These are phyloP conservation scores for Apostichopus californicus DNA, from an alignment of 35 echinoderm and acorn worm genomes.

Conservation along the genomic window DNA sequence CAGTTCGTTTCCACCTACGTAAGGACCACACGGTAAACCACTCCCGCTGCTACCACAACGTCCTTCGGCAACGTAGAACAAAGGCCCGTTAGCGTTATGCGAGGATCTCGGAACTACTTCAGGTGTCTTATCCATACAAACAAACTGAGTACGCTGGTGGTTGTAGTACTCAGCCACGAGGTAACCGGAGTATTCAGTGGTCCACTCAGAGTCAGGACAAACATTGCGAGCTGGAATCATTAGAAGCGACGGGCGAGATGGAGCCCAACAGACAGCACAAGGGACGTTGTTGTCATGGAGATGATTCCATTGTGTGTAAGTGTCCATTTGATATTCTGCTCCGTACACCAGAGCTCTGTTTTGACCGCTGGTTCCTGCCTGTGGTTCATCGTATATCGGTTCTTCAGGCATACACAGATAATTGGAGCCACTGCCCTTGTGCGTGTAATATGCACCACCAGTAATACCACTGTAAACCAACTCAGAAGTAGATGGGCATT, in stretches of 20 bases:
- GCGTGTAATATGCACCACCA: slow-evolving; percentile 58
- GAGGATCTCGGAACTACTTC: neutral
- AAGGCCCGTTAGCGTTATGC: slow-evolving; percentile 10
- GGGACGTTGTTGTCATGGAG: slow-evolving; percentile 31
- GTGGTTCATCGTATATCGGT: too few relatives aligned
- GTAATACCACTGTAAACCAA: slow-evolving; percentile 48
- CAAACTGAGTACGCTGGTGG: too few relatives aligned
- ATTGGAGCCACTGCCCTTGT: slow-evolving; percentile 66
- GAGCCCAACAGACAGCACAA: slow-evolving; percentile 37
- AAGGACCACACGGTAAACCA: slow-evolving; percentile 48
- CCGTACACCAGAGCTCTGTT: neutral
- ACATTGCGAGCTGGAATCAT: too few relatives aligned
- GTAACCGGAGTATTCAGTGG: too few relatives aligned
- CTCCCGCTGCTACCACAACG: slow-evolving; percentile 38
- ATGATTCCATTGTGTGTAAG: neutral
- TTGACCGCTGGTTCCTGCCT: too few relatives aligned
- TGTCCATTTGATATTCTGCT: slow-evolving; percentile 52
- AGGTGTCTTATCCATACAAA: neutral
- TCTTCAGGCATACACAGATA: slow-evolving; percentile 6
- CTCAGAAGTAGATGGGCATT: slow-evolving; percentile 26
- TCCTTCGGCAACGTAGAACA: slow-evolving; percentile 50
- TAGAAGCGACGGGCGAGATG: neutral
- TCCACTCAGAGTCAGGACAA: too few relatives aligned
- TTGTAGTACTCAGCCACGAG: too few relatives aligned
- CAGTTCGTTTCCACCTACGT: slow-evolving; percentile 50